Conservation (phyloP, 2,797 vertebrate species). For the Gymnopithys bicolor region DNA sequence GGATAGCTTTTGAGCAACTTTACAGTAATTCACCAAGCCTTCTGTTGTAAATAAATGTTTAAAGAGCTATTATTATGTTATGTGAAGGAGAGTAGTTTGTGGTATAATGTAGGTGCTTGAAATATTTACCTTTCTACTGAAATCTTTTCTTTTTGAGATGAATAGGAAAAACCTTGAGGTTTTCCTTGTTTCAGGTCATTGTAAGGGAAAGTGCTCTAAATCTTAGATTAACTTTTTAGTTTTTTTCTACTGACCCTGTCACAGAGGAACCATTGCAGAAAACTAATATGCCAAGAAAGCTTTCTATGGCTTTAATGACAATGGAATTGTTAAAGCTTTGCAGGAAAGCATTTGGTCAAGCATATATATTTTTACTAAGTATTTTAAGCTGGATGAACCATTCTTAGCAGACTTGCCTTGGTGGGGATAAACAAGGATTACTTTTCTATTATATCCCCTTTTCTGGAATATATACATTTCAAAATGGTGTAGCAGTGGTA, state of each 20-base stretch:
- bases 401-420: constrained; percentile 9
- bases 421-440: constrained; percentile 54
- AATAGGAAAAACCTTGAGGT: neutral
- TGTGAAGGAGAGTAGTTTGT: neutral
- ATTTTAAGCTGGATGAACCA: constrained; percentile 59
- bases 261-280: neutral
- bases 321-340: neutral
- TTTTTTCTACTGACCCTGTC: neutral
- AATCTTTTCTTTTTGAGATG: neutral
- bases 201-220: neutral
- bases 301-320: neutral
- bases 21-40: neutral
- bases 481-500: neutral
- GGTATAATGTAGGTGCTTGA: neutral
- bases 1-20: neutral
- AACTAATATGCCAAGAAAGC: neutral
- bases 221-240: neutral
- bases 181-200: neutral
- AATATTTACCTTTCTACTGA: neutral
- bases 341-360: constrained; percentile 36
- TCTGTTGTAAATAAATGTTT: neutral
- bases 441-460: neutral
- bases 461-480: neutral
- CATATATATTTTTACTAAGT: constrained; percentile 22
- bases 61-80: neutral